Percentiles rank a stretch among this genome's conserved stretches.
These are phyloP conservation scores for Brachylomia viminalis DNA, from an alignment of 2,888 invertebrate genomes.

Conservation along the genomic window DNA sequence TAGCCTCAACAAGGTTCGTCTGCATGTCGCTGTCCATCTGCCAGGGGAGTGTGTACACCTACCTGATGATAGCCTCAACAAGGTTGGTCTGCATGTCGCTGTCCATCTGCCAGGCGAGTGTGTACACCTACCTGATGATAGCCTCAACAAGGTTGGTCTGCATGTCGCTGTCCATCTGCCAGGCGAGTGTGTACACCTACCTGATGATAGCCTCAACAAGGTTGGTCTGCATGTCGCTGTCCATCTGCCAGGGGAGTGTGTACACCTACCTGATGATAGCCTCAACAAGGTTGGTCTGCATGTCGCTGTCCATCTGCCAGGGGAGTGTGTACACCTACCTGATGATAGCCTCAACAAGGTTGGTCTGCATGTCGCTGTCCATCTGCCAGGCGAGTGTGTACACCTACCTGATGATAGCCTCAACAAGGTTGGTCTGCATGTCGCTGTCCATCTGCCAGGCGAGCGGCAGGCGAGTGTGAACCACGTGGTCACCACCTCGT, in stretches of 20 bases:
- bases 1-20: too few relatives aligned
- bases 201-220: slow-evolving; percentile 98
- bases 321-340: slow-evolving; percentile 96
- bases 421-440: slow-evolving; percentile 97
- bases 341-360: slow-evolving; percentile 98
- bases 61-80: too few relatives aligned
- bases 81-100: too few relatives aligned
- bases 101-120: too few relatives aligned
- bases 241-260: slow-evolving; percentile 96
- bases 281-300: slow-evolving; percentile 98
- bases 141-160: slow-evolving; percentile 98
- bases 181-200: too few relatives aligned
- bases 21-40: too few relatives aligned
- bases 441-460: slow-evolving; percentile 97
- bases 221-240: slow-evolving; percentile 97
- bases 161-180: slow-evolving; percentile 97
- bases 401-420: slow-evolving; percentile 96
- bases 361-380: slow-evolving; percentile 97
- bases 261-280: slow-evolving; percentile 98
- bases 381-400: slow-evolving; percentile 97
- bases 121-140: too few relatives aligned
- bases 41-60: too few relatives aligned
- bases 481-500: slow-evolving; percentile 97
- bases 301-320: slow-evolving; percentile 97
- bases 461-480: slow-evolving; percentile 95